phyloP scores from a whole-genome alignment of 1,140 invertebrate species.

The Reticulitermes speratus region DNA sequence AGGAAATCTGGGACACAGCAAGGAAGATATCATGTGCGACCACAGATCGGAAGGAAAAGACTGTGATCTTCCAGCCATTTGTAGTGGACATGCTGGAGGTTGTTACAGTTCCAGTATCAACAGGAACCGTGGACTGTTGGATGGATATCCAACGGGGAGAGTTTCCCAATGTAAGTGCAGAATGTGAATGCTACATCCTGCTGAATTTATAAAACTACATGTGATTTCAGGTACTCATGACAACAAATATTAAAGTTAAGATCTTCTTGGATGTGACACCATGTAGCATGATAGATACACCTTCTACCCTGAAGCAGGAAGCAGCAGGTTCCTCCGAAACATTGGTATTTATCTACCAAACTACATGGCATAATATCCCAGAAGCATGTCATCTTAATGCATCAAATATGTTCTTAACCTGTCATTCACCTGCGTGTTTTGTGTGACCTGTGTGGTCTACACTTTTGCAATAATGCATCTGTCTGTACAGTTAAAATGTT shows the following conservation, averaged over 20 bases:
- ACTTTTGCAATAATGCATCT: too few relatives aligned
- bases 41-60: conserved; percentile 55
- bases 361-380: too few relatives aligned
- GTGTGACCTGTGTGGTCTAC: too few relatives aligned
- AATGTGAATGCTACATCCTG: not conserved
- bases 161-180: conserved; percentile 60
- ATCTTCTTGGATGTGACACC: too few relatives aligned
- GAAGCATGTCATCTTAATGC: too few relatives aligned
- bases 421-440: not conserved
- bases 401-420: too few relatives aligned
- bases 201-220: too few relatives aligned
- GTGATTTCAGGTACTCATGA: not conserved
- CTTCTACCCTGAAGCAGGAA: too few relatives aligned
- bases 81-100: conserved; percentile 71
- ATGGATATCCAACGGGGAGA: conserved; percentile 73
- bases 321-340: too few relatives aligned
- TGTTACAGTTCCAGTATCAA: conserved; percentile 60
- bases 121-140: conserved; percentile 66
- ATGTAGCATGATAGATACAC: too few relatives aligned
- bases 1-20: conserved; percentile 59
- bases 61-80: conserved; percentile 66
- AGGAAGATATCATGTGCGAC: conserved; percentile 60
- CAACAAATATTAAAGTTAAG: not conserved
- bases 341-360: too few relatives aligned
- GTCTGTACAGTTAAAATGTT: too few relatives aligned